Evolutionary conservation across 2,888 invertebrate species (phyloP).

Genomic region (Lasioglossum marginatum): DNA sequence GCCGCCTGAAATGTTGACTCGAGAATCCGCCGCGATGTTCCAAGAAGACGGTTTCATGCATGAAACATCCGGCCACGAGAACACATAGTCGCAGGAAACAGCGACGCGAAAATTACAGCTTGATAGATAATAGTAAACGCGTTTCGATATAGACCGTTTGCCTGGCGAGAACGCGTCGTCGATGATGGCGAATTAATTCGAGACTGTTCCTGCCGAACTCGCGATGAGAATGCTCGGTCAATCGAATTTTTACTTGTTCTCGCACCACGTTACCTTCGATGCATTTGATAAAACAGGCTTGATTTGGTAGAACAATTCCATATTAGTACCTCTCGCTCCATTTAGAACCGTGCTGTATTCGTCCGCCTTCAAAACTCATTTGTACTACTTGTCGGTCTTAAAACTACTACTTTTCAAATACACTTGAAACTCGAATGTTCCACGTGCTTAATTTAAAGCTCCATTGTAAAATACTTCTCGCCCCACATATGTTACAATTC

Average conservation of each 20-base stretch:
- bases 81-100: background rate
- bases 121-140: background rate
- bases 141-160: background rate
- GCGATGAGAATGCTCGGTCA: background rate
- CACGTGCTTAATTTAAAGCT: background rate
- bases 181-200: conserved; percentile 9
- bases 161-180: background rate
- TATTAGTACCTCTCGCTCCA: too few relatives aligned
- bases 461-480: background rate
- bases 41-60: conserved; percentile 11
- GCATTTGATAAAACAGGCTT: too few relatives aligned
- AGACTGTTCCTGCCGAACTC: background rate
- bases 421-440: too few relatives aligned
- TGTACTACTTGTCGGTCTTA: background rate
- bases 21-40: background rate
- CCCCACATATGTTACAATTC: background rate
- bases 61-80: background rate
- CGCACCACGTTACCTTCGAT: background rate
- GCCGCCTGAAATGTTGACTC: background rate
- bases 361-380: background rate
- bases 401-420: background rate
- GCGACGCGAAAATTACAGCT: background rate
- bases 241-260: background rate
- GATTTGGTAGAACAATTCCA: too few relatives aligned
- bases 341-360: too few relatives aligned